Conservation (phyloP, 2,888 invertebrate species). For the Rhagonycha fulva region DNA sequence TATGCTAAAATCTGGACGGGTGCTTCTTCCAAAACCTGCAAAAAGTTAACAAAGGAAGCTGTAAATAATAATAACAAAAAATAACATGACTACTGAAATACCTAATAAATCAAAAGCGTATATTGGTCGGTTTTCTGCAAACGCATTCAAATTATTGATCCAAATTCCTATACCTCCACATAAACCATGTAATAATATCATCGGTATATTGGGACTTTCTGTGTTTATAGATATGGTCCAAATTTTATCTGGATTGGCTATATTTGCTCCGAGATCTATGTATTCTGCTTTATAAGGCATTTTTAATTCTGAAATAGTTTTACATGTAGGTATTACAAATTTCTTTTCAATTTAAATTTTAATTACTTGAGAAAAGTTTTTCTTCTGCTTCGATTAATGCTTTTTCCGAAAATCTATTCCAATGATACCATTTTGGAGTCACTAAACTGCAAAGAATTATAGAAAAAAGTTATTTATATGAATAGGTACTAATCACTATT, state of each 20-base stretch:
- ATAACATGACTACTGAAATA: not conserved
- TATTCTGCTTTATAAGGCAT: conserved; percentile 49
- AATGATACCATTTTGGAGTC: conserved; percentile 64
- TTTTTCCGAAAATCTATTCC: conserved; percentile 78
- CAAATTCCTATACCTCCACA: conserved; percentile 92
- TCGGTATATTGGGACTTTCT: conserved; percentile 69
- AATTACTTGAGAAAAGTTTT: conserved; percentile 43
- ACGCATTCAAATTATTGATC: conserved; percentile 84
- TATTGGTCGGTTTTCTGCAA: conserved; percentile 75
- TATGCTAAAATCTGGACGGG: conserved; percentile 79
- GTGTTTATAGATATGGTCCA: conserved; percentile 67
- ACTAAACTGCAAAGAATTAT: not conserved
- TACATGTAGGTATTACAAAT: not conserved
- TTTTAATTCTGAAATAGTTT: not conserved
- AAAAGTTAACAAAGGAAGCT: conserved; percentile 83
- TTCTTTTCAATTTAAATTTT: not conserved
- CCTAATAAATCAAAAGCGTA: not conserved
- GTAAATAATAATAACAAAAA: not conserved
- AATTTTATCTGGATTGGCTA: conserved; percentile 64
- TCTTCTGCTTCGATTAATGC: conserved; percentile 77
- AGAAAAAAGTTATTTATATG: not conserved
- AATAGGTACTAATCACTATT: too few relatives aligned
- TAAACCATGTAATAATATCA: conserved; percentile 92
- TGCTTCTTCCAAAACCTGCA: conserved; percentile 90
- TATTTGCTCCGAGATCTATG: conserved; percentile 58